Conservation (phyloP, 2,113 vertebrate species). For the Chlamydotis undulata region DNA sequence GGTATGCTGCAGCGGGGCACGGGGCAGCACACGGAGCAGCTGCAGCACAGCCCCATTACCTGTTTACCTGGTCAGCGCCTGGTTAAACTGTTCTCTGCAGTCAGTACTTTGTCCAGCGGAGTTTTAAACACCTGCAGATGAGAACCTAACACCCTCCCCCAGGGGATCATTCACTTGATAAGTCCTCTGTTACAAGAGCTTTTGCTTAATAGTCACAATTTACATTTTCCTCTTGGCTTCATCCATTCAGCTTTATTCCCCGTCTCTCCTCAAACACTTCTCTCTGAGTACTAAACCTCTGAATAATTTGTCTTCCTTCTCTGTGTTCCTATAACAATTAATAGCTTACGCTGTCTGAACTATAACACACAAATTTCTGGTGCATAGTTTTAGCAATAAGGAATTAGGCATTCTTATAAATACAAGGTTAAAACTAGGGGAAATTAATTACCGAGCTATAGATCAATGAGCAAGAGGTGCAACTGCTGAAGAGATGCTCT, state of each 20-base stretch:
- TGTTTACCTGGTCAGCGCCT: not conserved
- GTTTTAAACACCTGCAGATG: not conserved
- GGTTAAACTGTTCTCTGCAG: not conserved
- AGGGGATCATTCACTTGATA: not conserved
- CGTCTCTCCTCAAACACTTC: not conserved
- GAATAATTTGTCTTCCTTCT: conserved; percentile 8
- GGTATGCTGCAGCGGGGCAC: not conserved
- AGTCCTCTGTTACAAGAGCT: not conserved
- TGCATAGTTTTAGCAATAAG: conserved; percentile 69
- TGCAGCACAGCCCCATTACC: not conserved
- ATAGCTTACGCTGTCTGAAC: conserved; percentile 63
- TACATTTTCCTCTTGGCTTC: not conserved
- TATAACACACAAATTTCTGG: conserved; percentile 71
- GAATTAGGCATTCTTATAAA: conserved; percentile 74
- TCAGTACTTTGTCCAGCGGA: not conserved
- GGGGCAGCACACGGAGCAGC: not conserved
- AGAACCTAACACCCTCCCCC: not conserved
- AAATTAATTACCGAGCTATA: conserved; percentile 73
- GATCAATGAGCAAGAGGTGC: conserved; percentile 73
- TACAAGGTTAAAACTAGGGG: conserved; percentile 70
- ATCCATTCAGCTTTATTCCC: not conserved
- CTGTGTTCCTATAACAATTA: conserved; percentile 15
- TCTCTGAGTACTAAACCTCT: not conserved
- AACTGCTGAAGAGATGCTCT: conserved; percentile 67
- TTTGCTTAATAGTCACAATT: not conserved